Evolutionary conservation across 2,797 vertebrate species (phyloP), one percentile per base, ranked within the genome.

Genomic region (Brotula barbata): DNA sequence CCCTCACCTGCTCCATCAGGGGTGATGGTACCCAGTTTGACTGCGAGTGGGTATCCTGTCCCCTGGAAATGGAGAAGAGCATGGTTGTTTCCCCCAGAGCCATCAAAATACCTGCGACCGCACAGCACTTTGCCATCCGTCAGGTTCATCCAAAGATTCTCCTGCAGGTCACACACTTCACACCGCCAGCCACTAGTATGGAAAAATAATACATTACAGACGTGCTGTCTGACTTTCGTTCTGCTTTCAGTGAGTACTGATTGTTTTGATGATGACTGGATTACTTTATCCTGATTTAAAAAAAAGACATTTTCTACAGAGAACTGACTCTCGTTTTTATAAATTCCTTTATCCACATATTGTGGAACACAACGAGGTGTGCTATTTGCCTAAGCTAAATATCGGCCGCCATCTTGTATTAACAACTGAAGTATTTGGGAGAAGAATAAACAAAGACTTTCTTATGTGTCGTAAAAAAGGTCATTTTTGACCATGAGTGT

Each of bases 121-220:
- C 97, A 99, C 16, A 97, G 75, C 73, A 99, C 93, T 83, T 95
- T 94, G 53, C 97, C 97, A 0, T 99, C 97, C 0, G 96, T 96
- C 89, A 99, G 91, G 85, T 98, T 99, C 92, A 98, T 93, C 97
- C 97, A 99, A 59, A 99, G 72, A 79, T 99, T 99, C 86, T 99
- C 97, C 72, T 93, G 92, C 83, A 99, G 94, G 84, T 96, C 94
- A 59, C 97, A 99, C 66, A 96, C 94, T 78, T 94, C 94, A 80
- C 97, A 99, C 64, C 91, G 94, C 97, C 97, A 99, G 68, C 97
- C 97, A 57, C 97, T 99, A 20, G 3, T 1, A 58, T 9, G 22
- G 7, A 37, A 14, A 11, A n/a, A 22, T 15, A 21, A 13, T 3
- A 40, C 6, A 39, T 3, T 4, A 7, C 3, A 14, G 3, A 3